A percentile compares a stretch with the other conserved stretches of the same genome.
phyloP scores from a whole-genome alignment of 2,113 vertebrate genomes.

The Lophotis ruficrista region DNA sequence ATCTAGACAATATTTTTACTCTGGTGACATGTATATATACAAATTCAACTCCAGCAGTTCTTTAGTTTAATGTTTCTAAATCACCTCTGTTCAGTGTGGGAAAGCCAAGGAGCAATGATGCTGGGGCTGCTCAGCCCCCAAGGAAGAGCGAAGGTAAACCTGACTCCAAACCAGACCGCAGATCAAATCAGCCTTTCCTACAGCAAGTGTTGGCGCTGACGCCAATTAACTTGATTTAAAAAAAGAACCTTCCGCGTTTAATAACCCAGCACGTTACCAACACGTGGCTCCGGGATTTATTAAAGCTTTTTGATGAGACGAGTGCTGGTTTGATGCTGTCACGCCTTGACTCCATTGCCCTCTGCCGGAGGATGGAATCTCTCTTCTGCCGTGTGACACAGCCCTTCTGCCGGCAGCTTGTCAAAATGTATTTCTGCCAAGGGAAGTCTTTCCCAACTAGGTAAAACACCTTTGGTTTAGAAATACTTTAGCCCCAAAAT shows the following conservation, averaged over 20 bases:
- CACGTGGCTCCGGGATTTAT: slow-evolving; percentile 21
- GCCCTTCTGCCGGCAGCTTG: neutral
- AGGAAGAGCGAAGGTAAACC: neutral
- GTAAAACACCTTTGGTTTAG: neutral
- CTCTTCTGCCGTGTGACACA: neutral
- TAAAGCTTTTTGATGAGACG: neutral
- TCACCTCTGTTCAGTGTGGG: neutral
- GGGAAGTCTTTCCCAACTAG: neutral
- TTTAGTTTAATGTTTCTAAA: neutral
- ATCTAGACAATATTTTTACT: neutral
- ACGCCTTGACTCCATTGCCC: slow-evolving; percentile 59
- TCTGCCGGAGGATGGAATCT: slow-evolving; percentile 42
- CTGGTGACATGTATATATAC: neutral
- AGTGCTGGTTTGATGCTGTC: neutral
- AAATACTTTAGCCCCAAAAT: neutral
- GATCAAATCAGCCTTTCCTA: slow-evolving; percentile 10
- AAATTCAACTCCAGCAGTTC: neutral
- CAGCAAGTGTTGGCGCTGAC: neutral
- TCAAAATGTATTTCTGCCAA: neutral
- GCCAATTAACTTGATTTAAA: slow-evolving; percentile 32
- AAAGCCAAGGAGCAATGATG: neutral
- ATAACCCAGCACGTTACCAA: neutral
- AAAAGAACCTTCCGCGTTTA: slow-evolving; percentile 25
- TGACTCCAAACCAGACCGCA: neutral
- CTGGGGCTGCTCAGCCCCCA: neutral